Conservation (phyloP, 2,113 vertebrate genomes). For the Orycteropus afer region DNA sequence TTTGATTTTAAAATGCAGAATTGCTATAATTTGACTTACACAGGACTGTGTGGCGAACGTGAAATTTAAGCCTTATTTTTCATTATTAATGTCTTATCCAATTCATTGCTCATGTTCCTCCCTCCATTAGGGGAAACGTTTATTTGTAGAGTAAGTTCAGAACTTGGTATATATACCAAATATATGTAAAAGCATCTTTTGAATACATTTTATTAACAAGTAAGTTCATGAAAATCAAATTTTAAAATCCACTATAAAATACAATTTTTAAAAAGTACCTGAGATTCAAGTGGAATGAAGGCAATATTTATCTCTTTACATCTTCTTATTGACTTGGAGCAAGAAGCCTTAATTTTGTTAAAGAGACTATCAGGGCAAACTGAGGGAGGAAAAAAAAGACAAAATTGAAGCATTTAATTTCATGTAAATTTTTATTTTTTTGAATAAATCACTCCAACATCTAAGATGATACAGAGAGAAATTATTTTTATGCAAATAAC, state of each 20-base stretch:
- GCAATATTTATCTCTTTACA: constrained; percentile 97
- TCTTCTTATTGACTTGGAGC: constrained; percentile 92
- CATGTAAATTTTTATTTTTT: constrained; percentile 10
- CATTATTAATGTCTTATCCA: background rate
- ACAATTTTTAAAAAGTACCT: constrained; percentile 87
- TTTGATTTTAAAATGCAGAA: background rate
- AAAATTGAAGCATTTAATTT: constrained; percentile 39
- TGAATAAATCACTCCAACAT: constrained; percentile 1
- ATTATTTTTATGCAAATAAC: constrained; percentile 10
- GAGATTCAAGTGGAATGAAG: constrained; percentile 95
- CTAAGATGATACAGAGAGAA: background rate
- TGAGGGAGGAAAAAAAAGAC: constrained; percentile 71
- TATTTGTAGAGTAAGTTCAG: constrained; percentile 40
- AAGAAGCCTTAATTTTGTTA: constrained; percentile 92
- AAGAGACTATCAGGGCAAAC: constrained; percentile 95
- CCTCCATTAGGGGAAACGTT: background rate
- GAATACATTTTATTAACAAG: constrained; percentile 51
- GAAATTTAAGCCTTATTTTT: constrained; percentile 51
- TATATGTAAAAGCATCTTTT: background rate
- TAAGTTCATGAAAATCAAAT: constrained; percentile 54
- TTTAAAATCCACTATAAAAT: constrained; percentile 52
- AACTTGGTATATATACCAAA: constrained; percentile 47
- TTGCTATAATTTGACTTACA: background rate
- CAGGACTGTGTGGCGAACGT: background rate
- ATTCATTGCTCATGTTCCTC: constrained; percentile 11